Base-by-base conservation (phyloP, 1,140 invertebrate species). In the Microplitis mediator region DNA sequence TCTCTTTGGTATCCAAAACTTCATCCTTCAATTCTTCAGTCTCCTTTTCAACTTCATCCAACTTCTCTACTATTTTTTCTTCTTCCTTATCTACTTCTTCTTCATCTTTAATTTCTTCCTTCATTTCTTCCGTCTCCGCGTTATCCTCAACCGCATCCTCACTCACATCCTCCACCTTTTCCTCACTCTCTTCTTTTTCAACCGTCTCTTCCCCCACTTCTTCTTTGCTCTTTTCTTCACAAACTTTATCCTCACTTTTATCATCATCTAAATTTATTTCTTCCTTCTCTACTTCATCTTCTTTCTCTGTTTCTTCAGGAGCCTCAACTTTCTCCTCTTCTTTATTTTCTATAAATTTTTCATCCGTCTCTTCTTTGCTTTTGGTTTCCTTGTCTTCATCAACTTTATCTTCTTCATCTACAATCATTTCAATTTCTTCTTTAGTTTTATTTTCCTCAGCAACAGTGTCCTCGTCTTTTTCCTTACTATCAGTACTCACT, bases 101-200 rank as follows among this genome's bases (percentile, higher is more conserved):
- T 60, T 80, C 75, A 35, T 75, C 71, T 54, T 73, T 76, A 14
- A 34, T 14, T 51, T 62, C 23, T 14, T 14, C 16, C 4, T 32
- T 6, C 16, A 74, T 66, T 54, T 73, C 87, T 36, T 88, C 88
- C 3, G 86, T 85, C 66, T 92, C 91, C 36, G 92, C 92, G 60
- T 93, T 92, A 58, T 91, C 92, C 69, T 92, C 92, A 73, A 92
- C 92, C 73, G 92, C 92, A 54, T 92, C 91, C 75, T 92, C 92
- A 76, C 92, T 93, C 74, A 93, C 93, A 74, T 90, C 91, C 77
- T 92, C 92, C 78, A 90, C 91, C 76, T 88, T 88, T 14, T 81
- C 88, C 35, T 85, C 87, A 72, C 90, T 92, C 74, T 92, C 93
- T 56, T 93, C 92, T 65, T 92, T 89, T 58, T 58, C 4, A 32